A percentile compares a stretch with the other conserved stretches of the same genome.
Evolutionary conservation across 2,113 vertebrate species (phyloP).

Genomic region (Myxocyprinus asiaticus): DNA sequence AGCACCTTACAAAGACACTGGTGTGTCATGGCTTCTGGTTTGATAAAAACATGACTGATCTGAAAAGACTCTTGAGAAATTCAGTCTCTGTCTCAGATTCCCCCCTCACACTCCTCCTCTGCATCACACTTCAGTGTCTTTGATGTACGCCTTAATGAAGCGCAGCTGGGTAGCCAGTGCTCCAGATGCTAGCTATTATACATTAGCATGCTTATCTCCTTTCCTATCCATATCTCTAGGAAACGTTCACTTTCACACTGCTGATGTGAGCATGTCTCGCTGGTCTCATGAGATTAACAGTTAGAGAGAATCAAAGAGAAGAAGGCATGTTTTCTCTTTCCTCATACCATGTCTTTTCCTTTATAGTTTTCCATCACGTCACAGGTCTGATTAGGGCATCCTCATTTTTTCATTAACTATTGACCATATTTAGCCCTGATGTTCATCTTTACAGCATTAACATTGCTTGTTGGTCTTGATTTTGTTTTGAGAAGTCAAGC

Average conservation of each 20-base stretch:
- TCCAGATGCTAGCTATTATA: conserved; percentile 16
- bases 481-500: neutral
- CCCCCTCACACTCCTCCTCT: neutral
- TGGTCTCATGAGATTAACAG: conserved; percentile 2
- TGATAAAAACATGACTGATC: conserved; percentile 26
- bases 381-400: conserved; percentile 22
- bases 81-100: neutral
- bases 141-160: conserved; percentile 6
- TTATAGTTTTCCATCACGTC: no score
- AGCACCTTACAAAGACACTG: neutral
- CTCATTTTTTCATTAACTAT: conserved; percentile 39
- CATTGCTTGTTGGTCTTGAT: neutral
- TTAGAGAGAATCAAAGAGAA: no score
- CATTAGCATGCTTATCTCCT: conserved; percentile 14
- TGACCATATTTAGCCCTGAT: conserved; percentile 30
- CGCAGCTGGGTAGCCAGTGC: neutral
- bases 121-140: neutral
- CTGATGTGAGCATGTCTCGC: conserved; percentile 17
- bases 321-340: no score
- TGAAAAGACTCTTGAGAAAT: no score
- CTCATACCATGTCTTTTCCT: no score
- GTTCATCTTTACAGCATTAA: neutral
- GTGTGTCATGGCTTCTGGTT: neutral
- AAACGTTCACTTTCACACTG: neutral
- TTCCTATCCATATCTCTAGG: neutral